Evolutionary conservation across 2,888 invertebrate genomes (phyloP).

Genomic region (Anthophora plumipes): DNA sequence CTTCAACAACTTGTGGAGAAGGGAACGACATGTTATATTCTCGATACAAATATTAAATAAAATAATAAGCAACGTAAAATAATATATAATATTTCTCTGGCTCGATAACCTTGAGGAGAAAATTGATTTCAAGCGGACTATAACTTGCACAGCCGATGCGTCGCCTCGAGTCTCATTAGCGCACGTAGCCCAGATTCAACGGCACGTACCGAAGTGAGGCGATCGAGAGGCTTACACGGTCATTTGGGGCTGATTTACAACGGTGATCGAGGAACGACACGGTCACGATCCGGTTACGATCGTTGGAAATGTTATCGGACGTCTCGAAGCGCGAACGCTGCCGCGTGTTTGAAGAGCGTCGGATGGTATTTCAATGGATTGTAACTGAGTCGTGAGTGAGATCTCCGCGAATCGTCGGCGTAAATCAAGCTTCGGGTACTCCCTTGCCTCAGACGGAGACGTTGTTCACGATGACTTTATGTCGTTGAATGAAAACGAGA

Average conservation of each 20-base stretch:
- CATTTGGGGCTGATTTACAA: constrained; percentile 43
- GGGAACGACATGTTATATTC: too few relatives aligned
- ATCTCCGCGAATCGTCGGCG: constrained; percentile 23
- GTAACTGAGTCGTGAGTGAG: constrained; percentile 43
- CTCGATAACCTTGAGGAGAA: too few relatives aligned
- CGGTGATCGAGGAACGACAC: constrained; percentile 41
- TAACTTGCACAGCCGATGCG: neutral
- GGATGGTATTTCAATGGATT: constrained; percentile 48
- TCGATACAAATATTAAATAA: too few relatives aligned
- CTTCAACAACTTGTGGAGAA: too few relatives aligned
- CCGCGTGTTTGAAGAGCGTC: constrained; percentile 38
- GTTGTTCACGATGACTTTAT: constrained; percentile 47
- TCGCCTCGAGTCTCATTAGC: constrained; percentile 25
- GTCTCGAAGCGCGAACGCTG: constrained; percentile 13
- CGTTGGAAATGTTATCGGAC: constrained; percentile 35
- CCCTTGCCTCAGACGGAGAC: constrained; percentile 11
- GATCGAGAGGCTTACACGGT: constrained; percentile 31
- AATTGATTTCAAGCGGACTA: neutral
- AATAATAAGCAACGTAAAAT: too few relatives aligned
- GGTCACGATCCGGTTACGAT: constrained; percentile 50
- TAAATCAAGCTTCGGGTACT: constrained; percentile 44
- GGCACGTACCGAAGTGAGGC: constrained; percentile 18
- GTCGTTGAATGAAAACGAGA: neutral
- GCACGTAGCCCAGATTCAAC: constrained; percentile 6
- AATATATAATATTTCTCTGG: too few relatives aligned